Conservation (phyloP, 2,888 invertebrate species). For the Dicranocentrus wangi region DNA sequence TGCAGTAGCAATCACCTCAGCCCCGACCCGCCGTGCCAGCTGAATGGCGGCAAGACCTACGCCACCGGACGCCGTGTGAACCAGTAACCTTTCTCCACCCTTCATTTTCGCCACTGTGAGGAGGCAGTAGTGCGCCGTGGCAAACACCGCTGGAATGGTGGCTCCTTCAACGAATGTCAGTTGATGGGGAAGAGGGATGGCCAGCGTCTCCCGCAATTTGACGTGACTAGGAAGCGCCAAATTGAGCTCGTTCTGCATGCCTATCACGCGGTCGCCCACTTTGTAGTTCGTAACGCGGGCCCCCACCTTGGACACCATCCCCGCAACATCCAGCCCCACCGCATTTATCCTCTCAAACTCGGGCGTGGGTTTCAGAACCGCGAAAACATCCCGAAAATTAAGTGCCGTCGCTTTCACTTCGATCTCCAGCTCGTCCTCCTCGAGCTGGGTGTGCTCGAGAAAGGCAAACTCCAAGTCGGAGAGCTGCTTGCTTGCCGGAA, state of each 20-base stretch:
- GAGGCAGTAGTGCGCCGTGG: conserved; percentile 18
- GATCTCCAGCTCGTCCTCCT: conserved; percentile 42
- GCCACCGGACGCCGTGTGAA: conserved; percentile 63
- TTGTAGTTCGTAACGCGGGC: neutral
- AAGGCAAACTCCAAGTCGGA: conserved; percentile 40
- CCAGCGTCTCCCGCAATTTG: neutral
- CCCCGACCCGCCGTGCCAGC: neutral
- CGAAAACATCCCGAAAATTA: conserved; percentile 49
- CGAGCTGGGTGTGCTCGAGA: conserved; percentile 14
- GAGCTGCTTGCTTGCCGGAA: conserved; percentile 39
- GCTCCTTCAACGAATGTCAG: conserved; percentile 24
- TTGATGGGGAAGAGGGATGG: neutral
- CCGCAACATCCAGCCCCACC: conserved; percentile 41
- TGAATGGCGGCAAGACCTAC: conserved; percentile 60
- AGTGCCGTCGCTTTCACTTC: conserved; percentile 29
- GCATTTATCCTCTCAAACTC: conserved; percentile 23
- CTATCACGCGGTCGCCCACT: conserved; percentile 41
- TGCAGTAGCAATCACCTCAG: conserved; percentile 24
- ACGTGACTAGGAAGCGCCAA: conserved; percentile 42
- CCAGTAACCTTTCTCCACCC: conserved; percentile 35
- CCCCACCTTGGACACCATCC: conserved; percentile 26
- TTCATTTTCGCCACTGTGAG: conserved; percentile 23
- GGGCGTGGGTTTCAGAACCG: conserved; percentile 34
- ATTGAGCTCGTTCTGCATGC: too few species aligned
- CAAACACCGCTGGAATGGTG: conserved; percentile 26